Conservation (phyloP, 2,113 vertebrate genomes). For the Nycticorax nycticorax region DNA sequence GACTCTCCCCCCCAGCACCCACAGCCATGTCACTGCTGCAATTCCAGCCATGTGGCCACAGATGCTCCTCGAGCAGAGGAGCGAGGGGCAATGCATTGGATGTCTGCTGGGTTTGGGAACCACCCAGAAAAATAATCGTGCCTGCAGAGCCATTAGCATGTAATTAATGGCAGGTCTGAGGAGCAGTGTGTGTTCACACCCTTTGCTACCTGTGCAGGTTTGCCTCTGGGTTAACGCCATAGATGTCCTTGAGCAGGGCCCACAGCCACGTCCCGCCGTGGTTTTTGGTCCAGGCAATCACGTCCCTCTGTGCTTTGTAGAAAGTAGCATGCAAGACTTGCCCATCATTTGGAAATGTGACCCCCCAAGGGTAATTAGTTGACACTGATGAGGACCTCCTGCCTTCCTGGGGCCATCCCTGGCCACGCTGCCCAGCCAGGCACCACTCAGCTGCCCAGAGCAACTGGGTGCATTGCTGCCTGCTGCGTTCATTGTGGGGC, state of each 20-base stretch:
- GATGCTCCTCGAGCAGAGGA: background rate
- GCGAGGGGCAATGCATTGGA: rapidly evolving
- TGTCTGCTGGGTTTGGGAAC: background rate
- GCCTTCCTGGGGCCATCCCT: background rate
- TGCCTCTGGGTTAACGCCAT: background rate
- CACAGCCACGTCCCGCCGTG: rapidly evolving
- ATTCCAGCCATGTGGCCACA: rapidly evolving
- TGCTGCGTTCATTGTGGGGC: rapidly evolving
- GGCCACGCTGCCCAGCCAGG: background rate
- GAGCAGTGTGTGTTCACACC: background rate
- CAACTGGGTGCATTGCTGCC: background rate
- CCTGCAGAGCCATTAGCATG: background rate
- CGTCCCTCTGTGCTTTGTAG: background rate
- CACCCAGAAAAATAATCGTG: background rate
- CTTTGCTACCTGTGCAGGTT: background rate
- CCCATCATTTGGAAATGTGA: background rate
- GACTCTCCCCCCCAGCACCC: background rate
- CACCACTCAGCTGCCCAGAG: rapidly evolving
- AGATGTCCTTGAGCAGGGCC: rapidly evolving
- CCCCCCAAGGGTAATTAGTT: background rate
- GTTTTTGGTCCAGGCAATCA: background rate
- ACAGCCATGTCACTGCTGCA: rapidly evolving
- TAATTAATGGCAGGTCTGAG: rapidly evolving
- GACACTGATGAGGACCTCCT: background rate
- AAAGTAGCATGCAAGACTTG: rapidly evolving